Evolutionary conservation across 2,113 vertebrate species (phyloP).

Genomic region (Bos taurus): DNA sequence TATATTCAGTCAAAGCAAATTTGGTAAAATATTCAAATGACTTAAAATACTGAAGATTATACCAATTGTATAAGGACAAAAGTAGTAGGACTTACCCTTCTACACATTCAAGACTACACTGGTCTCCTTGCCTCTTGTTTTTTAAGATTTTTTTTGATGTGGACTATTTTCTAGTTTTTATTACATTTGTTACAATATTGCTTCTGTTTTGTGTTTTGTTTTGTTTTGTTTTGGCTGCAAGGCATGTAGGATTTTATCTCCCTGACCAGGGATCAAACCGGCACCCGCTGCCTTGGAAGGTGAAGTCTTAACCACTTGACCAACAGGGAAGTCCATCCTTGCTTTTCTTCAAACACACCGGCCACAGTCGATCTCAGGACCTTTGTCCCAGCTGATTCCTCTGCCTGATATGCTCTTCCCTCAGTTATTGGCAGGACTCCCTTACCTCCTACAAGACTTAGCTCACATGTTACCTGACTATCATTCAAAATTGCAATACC

Average conservation of each 20-base stretch:
- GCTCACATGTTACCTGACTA: background rate
- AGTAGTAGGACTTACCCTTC: background rate
- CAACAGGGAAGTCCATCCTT: background rate
- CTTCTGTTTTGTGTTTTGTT: background rate
- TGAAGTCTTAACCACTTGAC: background rate
- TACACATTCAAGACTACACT: background rate
- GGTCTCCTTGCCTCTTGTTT: background rate
- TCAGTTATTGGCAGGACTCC: background rate
- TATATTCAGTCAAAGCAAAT: background rate
- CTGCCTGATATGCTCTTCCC: background rate
- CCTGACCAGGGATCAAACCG: background rate
- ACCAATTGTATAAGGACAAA: background rate
- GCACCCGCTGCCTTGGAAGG: background rate
- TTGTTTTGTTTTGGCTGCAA: background rate
- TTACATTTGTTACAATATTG: background rate
- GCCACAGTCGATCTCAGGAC: too few species aligned
- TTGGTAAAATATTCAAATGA: background rate
- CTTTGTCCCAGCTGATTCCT: background rate
- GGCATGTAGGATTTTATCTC: background rate
- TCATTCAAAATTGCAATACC: background rate
- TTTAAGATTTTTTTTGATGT: background rate
- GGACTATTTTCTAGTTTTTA: background rate
- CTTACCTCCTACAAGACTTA: background rate
- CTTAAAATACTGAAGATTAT: background rate
- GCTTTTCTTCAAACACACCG: background rate